These are phyloP conservation scores for Coendou prehensilis DNA, from an alignment of 2,797 vertebrate species.

Conservation along the genomic window DNA sequence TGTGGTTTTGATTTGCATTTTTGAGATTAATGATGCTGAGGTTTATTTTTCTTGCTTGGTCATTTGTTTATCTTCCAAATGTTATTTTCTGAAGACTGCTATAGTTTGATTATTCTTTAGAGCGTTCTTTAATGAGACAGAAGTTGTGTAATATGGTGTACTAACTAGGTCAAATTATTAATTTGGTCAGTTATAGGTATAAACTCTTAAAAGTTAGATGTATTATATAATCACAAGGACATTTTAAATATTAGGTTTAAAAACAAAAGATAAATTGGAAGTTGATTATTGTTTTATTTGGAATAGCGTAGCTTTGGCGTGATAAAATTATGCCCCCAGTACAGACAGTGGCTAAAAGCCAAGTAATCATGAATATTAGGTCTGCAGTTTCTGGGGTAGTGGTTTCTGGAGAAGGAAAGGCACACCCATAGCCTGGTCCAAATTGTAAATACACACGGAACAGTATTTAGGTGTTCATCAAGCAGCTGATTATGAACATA, in stretches of 20 bases:
- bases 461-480: background rate
- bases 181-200: background rate
- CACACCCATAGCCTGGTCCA: background rate
- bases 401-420: background rate
- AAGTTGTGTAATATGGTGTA: background rate
- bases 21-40: background rate
- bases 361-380: background rate
- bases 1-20: background rate
- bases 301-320: background rate
- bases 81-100: background rate
- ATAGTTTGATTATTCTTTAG: slow-evolving; percentile 4
- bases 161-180: background rate
- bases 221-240: background rate
- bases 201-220: slow-evolving; percentile 37
- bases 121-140: slow-evolving; percentile 7
- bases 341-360: background rate
- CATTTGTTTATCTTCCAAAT: background rate
- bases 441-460: background rate
- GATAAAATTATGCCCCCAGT: background rate
- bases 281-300: background rate
- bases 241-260: slow-evolving; percentile 35
- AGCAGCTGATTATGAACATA: background rate
- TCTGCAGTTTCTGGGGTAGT: background rate
- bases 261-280: background rate
- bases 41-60: background rate